Base-by-base conservation (phyloP, 2,113 vertebrate genomes). In the Artemisiospiza belli region DNA sequence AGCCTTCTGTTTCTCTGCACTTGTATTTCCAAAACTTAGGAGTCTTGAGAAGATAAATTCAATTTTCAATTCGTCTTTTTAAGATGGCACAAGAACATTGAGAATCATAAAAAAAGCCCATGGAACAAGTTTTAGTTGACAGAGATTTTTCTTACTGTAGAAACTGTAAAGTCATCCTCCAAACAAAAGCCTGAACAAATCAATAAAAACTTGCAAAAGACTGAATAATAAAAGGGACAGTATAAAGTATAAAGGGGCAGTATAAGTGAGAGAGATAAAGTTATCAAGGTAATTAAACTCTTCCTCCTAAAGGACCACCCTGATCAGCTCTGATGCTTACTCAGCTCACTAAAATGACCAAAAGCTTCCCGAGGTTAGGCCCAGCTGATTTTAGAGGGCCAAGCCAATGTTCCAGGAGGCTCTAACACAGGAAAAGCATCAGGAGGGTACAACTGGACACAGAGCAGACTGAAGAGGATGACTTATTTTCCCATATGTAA, bases 191-290 rank as follows among this genome's bases (percentile, higher is more conserved):
- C 41, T 17, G 22, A 82, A 22, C 15, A 63, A 63, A 49, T 12
- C 25, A 37, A 5, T 37, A 46, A 69, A 64, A 78, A 46, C n/a
- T 61, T 54, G 49, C 31, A 28, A 16, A 80, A 69, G 24, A 57
- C 1, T 37, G 22, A 57, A 46, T 2, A 49, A 52, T 3, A 5
- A n/a, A 25, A 73, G 1, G 12, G 75, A 55, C 27, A 46, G 20
- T 6, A 0, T 4, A 33, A 24, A 73, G 1, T 5, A 0, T 3
- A n/a, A 24, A 73, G 1, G 12, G 75, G 46, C 33, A 44, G 22
- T 7, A 0, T 4, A n/a, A 55, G 11, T 5, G 33, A 61, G 4
- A 47, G 27, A 33, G 31, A 33, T 19, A 37, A 52, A 83, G n/a
- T 28, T 85, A 55, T 3, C 28, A 19, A 55, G 43, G 33, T 20